These are phyloP conservation scores for Pipistrellus pygmaeus DNA, from an alignment of 2,797 vertebrate species.

Conservation along the genomic window DNA sequence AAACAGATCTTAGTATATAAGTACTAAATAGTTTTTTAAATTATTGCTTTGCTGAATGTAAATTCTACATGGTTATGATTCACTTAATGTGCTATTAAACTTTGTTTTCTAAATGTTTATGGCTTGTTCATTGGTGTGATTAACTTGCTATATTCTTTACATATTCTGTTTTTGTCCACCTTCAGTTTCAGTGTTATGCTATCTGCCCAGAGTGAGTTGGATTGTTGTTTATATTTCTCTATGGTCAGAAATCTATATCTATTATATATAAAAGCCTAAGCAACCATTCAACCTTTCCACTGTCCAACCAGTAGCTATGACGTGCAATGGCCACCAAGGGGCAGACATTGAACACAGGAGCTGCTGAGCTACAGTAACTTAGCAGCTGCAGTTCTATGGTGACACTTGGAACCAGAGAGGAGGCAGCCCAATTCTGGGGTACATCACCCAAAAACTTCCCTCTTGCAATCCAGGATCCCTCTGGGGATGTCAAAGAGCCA, in stretches of 20 bases:
- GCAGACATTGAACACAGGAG: no score
- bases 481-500: no score
- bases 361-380: no score
- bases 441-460: no score
- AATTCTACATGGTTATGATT: constrained; percentile 39
- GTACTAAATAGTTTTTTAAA: constrained; percentile 21
- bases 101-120: constrained; percentile 31
- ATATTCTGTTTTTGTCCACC: neutral
- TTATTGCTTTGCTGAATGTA: constrained; percentile 9
- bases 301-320: no score
- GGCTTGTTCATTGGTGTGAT: constrained; percentile 1
- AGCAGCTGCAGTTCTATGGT: no score
- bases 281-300: no score
- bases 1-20: constrained; percentile 14
- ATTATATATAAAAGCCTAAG: no score
- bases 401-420: no score
- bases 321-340: no score
- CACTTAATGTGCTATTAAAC: constrained; percentile 13
- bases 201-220: constrained; percentile 10
- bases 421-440: no score
- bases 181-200: neutral
- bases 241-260: neutral
- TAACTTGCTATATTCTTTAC: constrained; percentile 38
- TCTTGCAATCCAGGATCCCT: no score
- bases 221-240: constrained; percentile 35